Base-by-base conservation (phyloP, 1,140 invertebrate genomes). In the Theocolax elegans region DNA sequence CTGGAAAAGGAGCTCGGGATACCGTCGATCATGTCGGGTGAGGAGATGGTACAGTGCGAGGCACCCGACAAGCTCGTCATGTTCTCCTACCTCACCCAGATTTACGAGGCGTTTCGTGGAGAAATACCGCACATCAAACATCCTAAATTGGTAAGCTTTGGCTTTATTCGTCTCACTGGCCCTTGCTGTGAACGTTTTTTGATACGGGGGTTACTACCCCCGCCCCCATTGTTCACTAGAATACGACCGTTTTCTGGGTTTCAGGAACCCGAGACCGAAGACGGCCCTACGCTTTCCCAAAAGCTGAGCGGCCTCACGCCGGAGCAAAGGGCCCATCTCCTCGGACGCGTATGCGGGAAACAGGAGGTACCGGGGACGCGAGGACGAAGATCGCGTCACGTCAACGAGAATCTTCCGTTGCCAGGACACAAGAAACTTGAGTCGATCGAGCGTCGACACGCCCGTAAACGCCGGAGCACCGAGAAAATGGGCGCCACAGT, bases 71-170 rank as follows among this genome's bases (percentile, higher is more conserved):
- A 91, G 75, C 86, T 93, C 29, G 87, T 89, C 2, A 92, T 95
- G 90, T 88, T 94, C 42, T 91, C 92, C 48, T 97, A 97, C 80
- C 85, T 97, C 46, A 92, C 93, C n/a, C 93, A 95, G 87, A 89
- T 97, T 72, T 95, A 94, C 81, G 92, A 95, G 78, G 88, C 89
- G 54, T 95, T 95, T 81, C 88, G 91, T 67, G 91, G 92, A 69
- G 93, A 94, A 86, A 94, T 95, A 76, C 93, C 93, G 13, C 90
- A 93, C 76, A 89, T 93, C 53, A 93, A 92, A 81, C 91, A 93
- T 86, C 89, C 90, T 23, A 92, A 92, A 88, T 84, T 92, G 87
- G 91, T 92, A 85, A 35, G 66, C 25, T 51, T 54, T 51, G 23
- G 66, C 25, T 51, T 54, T 51, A n/a, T 48, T n/a, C 6, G 3